A percentile compares a stretch with the other conserved stretches of the same genome.
Evolutionary conservation across 2,113 vertebrate species (phyloP).

Genomic region (Micronycteris hirsuta): DNA sequence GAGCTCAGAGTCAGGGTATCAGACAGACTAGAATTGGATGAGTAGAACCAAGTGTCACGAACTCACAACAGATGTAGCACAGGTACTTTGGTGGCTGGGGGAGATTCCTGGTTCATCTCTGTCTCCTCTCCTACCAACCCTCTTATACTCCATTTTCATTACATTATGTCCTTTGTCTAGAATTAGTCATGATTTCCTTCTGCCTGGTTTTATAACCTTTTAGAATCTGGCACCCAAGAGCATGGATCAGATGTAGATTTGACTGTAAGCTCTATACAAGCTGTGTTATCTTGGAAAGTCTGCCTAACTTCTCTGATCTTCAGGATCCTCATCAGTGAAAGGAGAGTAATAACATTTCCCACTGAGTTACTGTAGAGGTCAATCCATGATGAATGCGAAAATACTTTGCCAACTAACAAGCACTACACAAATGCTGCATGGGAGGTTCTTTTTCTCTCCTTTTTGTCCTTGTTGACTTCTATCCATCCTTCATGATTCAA

Average conservation of each 20-base stretch:
- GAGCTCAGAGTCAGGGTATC: neutral
- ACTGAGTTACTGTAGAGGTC: neutral
- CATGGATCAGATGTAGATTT: neutral
- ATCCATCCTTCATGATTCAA: neutral
- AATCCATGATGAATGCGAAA: neutral
- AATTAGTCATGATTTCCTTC: neutral
- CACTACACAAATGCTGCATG: neutral
- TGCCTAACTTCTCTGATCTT: neutral
- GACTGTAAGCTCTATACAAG: neutral
- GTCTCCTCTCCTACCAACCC: neutral
- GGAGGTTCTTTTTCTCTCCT: neutral
- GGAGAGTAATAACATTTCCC: neutral
- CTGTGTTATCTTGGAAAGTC: neutral
- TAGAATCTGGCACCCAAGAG: neutral
- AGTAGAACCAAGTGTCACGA: neutral
- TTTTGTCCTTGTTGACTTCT: neutral
- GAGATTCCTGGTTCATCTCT: neutral
- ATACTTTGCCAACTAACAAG: neutral
- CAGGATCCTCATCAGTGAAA: neutral
- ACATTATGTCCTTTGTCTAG: neutral
- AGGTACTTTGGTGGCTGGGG: neutral
- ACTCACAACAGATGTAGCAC: neutral
- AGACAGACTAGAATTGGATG: neutral
- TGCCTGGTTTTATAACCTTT: neutral
- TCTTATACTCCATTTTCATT: neutral